Percentiles rank a stretch among this genome's conserved stretches.
Evolutionary conservation across 2,797 vertebrate species (phyloP).

Genomic region (Sandelia bainsii): DNA sequence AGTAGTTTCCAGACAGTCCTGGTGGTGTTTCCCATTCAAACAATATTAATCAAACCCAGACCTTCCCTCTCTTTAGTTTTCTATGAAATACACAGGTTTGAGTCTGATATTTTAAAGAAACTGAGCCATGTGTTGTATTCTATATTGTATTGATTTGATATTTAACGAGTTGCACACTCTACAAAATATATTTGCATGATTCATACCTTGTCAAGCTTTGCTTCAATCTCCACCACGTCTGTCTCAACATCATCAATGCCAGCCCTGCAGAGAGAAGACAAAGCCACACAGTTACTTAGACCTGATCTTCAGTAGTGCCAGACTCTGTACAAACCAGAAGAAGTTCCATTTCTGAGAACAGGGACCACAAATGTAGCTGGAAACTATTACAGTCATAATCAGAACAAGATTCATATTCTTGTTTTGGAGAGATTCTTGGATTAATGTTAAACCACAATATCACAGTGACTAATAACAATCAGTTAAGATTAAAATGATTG

Average conservation of each 20-base stretch:
- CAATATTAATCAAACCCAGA: conserved; percentile 9
- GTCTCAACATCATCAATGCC: conserved; percentile 97
- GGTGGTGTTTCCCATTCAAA: conserved; percentile 15
- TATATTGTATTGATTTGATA: not conserved
- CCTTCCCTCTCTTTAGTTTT: not conserved
- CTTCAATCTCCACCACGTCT: conserved; percentile 96
- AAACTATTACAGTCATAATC: conserved; percentile 22
- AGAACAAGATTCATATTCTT: conserved; percentile 26
- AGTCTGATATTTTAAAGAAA: not conserved
- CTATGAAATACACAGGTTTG: not conserved
- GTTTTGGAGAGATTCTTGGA: conserved; percentile 33
- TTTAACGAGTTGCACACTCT: conserved; percentile 7
- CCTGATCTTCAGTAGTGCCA: conserved; percentile 18
- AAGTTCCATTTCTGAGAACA: conserved; percentile 29
- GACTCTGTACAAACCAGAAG: not conserved
- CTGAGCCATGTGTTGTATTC: not conserved
- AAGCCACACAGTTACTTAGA: conserved; percentile 47
- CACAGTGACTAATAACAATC: conserved; percentile 15
- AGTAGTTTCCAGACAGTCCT: not conserved
- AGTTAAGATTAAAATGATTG: not conserved
- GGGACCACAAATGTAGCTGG: conserved; percentile 34
- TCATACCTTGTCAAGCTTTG: conserved; percentile 95
- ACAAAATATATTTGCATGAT: not conserved
- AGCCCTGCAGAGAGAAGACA: conserved; percentile 86
- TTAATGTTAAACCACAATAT: conserved; percentile 30